Base-by-base conservation (phyloP, 2,888 invertebrate species). In the Danaus chrysippus region DNA sequence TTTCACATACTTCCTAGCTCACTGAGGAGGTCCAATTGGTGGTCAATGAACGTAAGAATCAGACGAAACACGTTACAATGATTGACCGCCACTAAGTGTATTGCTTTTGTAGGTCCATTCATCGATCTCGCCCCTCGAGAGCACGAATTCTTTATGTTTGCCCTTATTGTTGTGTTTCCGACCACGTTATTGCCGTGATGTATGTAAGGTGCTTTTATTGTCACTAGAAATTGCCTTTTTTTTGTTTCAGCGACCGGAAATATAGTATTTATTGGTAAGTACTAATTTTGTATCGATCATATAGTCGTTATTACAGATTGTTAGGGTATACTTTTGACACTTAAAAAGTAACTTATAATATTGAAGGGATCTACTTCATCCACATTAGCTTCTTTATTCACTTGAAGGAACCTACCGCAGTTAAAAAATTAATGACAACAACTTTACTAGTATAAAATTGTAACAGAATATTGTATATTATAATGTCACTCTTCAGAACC, bases 21-120 rank as follows among this genome's bases (percentile, higher is more conserved):
- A 49, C 17, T 10, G 17, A 17, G 49, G 10, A 49, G 49, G 49
- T 49, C 11, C 17, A 62, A 66, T 74, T 72, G 74, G 73, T 70
- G 68, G 68, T 64, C 75, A 74, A 76, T 76, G 73, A 73, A 71
- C 71, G 71, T 70, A 61, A 75, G 76, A 75, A 78, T 75, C 69
- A 70, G 66, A 65, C 61, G 64, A 54, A 61, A 68, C 66, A 72
- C 68, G 71, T 62, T 66, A 59, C 69, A 71, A 72, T 76, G 74
- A 77, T 76, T 76, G 76, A 76, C 70, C 68, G 70, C 69, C 66
- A 69, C 68, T 67, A 74, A 76, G 73, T 77, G 73, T 78, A 77
- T 77, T 75, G 76, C 69, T 74, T 71, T 70, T 70, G 68, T 66
- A 65, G 72, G 71, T 70, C 75, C 73, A 74, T 78, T 78, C 75